These are phyloP conservation scores for Patiria pectinifera DNA, from an alignment of 53 echinoderm and acorn worm genomes.

Conservation along the genomic window DNA sequence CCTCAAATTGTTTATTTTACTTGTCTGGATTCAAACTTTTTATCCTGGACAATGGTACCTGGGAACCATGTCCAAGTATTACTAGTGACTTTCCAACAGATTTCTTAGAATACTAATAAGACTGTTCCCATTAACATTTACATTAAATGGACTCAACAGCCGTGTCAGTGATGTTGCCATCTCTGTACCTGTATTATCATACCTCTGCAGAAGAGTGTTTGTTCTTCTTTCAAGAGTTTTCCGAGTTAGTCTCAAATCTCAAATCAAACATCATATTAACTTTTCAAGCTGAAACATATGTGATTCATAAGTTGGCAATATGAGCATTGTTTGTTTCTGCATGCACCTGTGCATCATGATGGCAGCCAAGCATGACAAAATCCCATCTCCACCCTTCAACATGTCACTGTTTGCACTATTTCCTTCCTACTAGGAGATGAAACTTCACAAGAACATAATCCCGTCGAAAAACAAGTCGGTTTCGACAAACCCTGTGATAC, in stretches of 20 bases:
- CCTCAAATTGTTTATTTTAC: too few species aligned
- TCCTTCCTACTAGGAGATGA: neutral
- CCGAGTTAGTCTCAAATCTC: neutral
- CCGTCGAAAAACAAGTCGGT: too few species aligned
- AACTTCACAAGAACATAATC: too few species aligned
- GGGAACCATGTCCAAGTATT: neutral
- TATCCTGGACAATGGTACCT: neutral
- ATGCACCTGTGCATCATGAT: neutral
- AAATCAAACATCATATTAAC: neutral
- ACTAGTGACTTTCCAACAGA: neutral
- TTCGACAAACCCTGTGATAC: too few species aligned
- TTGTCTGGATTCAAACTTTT: neutral
- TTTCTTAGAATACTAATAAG: neutral
- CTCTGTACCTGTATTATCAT: too few species aligned
- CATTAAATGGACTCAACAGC: neutral
- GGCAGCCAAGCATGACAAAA: neutral
- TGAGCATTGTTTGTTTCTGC: neutral
- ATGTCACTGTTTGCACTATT: neutral
- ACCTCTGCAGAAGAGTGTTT: too few species aligned
- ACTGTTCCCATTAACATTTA: neutral
- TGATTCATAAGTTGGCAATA: neutral
- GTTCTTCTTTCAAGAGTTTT: too few species aligned
- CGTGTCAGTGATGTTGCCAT: too few species aligned
- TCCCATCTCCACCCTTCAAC: neutral
- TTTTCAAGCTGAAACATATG: too few species aligned